These are phyloP conservation scores for Greenwoodochromis staneri DNA, from an alignment of 2,113 vertebrate species.

Conservation along the genomic window DNA sequence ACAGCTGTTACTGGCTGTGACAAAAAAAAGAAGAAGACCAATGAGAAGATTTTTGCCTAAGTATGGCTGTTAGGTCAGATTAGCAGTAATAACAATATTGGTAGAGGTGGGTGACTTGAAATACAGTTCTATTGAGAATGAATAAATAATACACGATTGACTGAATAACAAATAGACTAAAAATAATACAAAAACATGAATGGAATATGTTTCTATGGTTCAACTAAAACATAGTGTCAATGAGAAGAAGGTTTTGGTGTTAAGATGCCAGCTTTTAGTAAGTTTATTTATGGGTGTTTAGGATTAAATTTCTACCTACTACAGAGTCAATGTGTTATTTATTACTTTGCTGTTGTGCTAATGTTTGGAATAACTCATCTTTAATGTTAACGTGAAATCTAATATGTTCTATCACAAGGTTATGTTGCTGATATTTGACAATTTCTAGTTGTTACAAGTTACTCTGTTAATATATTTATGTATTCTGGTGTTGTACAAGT, in stretches of 20 bases:
- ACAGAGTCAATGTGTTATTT: background rate
- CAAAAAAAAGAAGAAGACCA: conserved; percentile 80
- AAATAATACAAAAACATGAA: background rate
- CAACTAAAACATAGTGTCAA: background rate
- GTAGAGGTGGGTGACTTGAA: background rate
- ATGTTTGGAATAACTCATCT: background rate
- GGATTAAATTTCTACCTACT: background rate
- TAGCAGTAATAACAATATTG: background rate
- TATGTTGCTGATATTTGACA: background rate
- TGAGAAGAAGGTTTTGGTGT: background rate
- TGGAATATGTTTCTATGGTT: background rate
- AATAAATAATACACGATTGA: background rate
- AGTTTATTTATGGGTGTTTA: background rate
- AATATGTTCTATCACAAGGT: background rate
- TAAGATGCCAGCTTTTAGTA: background rate
- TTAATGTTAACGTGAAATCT: background rate
- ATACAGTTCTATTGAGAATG: background rate
- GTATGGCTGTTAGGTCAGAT: background rate
- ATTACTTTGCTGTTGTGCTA: background rate
- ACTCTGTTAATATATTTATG: background rate
- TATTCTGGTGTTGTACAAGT: background rate
- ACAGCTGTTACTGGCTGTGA: conserved; percentile 74
- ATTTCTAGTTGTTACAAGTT: background rate
- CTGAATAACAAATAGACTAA: background rate
- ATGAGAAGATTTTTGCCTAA: conserved; percentile 76